Conservation (phyloP, 2,797 vertebrate species). For the Pangasius larnaudii region DNA sequence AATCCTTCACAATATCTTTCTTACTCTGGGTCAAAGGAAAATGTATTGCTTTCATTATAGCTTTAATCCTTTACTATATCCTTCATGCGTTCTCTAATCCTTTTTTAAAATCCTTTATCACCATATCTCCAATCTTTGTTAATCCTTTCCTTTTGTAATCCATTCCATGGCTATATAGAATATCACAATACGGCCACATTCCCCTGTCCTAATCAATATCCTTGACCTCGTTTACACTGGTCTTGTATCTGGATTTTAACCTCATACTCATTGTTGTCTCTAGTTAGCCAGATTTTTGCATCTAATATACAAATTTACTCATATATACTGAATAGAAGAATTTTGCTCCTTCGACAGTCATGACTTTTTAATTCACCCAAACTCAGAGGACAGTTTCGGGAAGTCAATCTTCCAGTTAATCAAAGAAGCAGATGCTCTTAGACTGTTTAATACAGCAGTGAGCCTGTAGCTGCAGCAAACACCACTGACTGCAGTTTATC, state of each 20-base stretch:
- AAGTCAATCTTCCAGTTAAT: not conserved
- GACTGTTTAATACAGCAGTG: not conserved
- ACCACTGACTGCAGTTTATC: not conserved
- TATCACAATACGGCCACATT: not conserved
- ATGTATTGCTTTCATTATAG: conserved; percentile 19
- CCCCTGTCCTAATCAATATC: not conserved
- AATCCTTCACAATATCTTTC: not conserved
- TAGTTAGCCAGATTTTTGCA: too few relatives aligned
- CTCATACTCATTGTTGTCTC: not conserved
- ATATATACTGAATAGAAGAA: not conserved
- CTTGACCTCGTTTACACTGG: not conserved
- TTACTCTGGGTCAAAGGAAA: not conserved
- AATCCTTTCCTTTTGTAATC: conserved; percentile 5
- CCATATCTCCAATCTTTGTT: conserved; percentile 1
- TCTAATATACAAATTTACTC: not conserved
- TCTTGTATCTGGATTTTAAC: not conserved
- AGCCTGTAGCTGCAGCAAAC: not conserved
- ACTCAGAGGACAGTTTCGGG: not conserved
- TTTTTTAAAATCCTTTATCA: not conserved
- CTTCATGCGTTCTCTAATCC: not conserved
- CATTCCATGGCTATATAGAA: not conserved
- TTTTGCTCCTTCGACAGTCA: not conserved
- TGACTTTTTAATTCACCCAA: not conserved
- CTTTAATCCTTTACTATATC: conserved; percentile 7
- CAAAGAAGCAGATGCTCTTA: not conserved